Conservation (phyloP, 1,140 invertebrate species). For the Plutomurus gul region DNA sequence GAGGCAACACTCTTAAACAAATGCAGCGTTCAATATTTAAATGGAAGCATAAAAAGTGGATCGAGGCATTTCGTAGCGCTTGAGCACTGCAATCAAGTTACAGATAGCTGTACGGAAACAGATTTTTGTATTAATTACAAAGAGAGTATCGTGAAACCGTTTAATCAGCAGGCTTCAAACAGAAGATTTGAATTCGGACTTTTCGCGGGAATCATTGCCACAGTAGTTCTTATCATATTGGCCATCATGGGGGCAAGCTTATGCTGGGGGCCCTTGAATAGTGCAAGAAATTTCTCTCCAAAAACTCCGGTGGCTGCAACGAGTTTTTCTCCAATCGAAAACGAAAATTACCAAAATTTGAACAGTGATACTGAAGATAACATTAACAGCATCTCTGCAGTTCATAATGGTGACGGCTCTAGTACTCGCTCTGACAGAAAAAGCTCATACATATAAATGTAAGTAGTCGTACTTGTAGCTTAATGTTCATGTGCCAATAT, state of each 20-base stretch:
- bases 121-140: not conserved
- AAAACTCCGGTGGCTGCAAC: not conserved
- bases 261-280: conserved; percentile 1
- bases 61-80: not conserved
- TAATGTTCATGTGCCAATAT: not conserved
- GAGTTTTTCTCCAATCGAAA: not conserved
- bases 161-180: not conserved
- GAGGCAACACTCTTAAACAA: not conserved
- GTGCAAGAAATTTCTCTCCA: not conserved
- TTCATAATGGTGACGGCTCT: not conserved
- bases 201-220: not conserved
- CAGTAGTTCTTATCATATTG: not conserved
- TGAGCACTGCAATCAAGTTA: not conserved
- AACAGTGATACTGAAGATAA: not conserved
- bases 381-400: not conserved
- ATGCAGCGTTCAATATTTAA: not conserved
- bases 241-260: not conserved
- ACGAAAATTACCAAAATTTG: not conserved
- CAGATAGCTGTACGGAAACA: not conserved
- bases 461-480: too few species aligned
- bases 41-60: not conserved
- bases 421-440: not conserved
- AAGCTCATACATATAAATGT: conserved; percentile 4
- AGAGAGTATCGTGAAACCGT: not conserved
- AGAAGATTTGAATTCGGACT: not conserved